Evolutionary conservation across 1,140 invertebrate species (phyloP).

Genomic region (Contarinia nasturtii): DNA sequence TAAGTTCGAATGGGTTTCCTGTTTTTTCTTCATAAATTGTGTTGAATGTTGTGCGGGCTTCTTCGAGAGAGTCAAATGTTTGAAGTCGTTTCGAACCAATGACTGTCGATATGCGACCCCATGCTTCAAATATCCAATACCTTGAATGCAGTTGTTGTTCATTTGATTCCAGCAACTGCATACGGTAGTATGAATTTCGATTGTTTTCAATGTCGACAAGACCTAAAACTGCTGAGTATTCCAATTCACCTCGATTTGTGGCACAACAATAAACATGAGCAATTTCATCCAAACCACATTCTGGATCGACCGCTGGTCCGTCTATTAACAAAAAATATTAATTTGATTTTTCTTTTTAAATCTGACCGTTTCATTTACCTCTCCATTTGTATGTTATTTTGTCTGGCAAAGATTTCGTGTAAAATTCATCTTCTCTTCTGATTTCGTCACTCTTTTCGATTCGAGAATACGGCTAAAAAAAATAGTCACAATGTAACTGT

Average conservation of each 20-base stretch:
- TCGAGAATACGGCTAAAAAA: too few species aligned
- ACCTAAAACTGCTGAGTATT: constrained; percentile 63
- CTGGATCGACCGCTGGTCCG: constrained; percentile 77
- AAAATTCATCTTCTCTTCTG: too few species aligned
- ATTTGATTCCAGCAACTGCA: constrained; percentile 76
- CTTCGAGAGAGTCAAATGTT: constrained; percentile 25
- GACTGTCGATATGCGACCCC: constrained; percentile 90
- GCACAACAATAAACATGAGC: constrained; percentile 57
- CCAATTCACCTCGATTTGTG: constrained; percentile 28
- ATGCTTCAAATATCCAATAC: constrained; percentile 73
- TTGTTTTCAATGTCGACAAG: constrained; percentile 67
- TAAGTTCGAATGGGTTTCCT: constrained; percentile 54
- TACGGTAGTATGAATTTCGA: constrained; percentile 89
- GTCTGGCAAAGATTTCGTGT: too few species aligned
- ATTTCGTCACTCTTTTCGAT: too few species aligned
- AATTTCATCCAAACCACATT: constrained; percentile 56
- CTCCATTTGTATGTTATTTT: too few species aligned
- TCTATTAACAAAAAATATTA: constrained; percentile 23
- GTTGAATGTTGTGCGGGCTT: constrained; percentile 49
- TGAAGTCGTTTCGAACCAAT: constrained; percentile 71
- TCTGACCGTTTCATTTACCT: too few species aligned
- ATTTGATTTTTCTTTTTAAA: too few species aligned
- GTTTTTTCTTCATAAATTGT: constrained; percentile 63
- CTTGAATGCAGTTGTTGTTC: constrained; percentile 34
- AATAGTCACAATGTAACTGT: too few species aligned